Conservation (phyloP, 2,888 invertebrate genomes). For the Troides oblongomaculatus region DNA sequence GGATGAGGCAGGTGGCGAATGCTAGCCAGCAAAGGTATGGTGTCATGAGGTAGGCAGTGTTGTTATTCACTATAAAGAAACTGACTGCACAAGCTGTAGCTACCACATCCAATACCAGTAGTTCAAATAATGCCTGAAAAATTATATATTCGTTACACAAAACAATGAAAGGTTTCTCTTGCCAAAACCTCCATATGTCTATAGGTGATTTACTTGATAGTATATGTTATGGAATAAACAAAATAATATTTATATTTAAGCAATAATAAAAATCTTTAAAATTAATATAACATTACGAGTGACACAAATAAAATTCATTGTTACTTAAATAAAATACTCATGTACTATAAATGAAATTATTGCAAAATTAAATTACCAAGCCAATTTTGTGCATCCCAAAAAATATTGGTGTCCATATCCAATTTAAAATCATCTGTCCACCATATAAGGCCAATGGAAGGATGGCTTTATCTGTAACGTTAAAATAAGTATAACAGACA, state of each 20-base stretch:
- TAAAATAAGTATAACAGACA: too few species aligned
- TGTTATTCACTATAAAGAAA: slow-evolving; percentile 82
- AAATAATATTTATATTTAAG: too few species aligned
- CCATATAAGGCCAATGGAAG: slow-evolving; percentile 87
- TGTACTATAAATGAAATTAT: too few species aligned
- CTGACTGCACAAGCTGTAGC: slow-evolving; percentile 79
- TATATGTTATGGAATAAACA: too few species aligned
- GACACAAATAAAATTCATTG: too few species aligned
- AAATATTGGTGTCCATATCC: slow-evolving; percentile 93
- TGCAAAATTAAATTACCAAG: slow-evolving; percentile 41
- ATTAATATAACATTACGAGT: too few species aligned
- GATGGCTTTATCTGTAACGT: slow-evolving; percentile 75
- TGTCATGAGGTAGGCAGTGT: slow-evolving; percentile 83
- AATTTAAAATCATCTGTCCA: slow-evolving; percentile 87
- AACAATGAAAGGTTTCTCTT: too few species aligned
- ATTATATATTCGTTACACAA: not conserved
- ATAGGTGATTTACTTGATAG: too few species aligned
- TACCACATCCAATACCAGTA: slow-evolving; percentile 78
- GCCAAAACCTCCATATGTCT: too few species aligned
- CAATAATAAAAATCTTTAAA: too few species aligned
- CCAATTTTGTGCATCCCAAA: slow-evolving; percentile 79
- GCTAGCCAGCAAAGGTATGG: slow-evolving; percentile 89
- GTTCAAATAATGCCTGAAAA: slow-evolving; percentile 81
- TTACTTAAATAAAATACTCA: too few species aligned
- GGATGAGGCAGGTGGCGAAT: slow-evolving; percentile 85